A percentile compares a stretch with the other conserved stretches of the same genome.
These are phyloP conservation scores for Glandiceps talaboti DNA, from an alignment of 53 echinoderm and acorn worm genomes.

Conservation along the genomic window DNA sequence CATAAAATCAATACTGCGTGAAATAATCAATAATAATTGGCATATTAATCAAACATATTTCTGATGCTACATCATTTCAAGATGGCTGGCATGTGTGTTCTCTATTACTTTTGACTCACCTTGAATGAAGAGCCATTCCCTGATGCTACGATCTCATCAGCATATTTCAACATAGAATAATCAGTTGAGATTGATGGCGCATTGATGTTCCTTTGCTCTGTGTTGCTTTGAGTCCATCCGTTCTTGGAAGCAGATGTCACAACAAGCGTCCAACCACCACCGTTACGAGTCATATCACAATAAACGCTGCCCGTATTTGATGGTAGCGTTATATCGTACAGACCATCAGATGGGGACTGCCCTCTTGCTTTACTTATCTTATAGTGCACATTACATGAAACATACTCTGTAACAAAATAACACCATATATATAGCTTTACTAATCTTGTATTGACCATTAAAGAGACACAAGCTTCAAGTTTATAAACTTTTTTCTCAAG, in stretches of 20 bases:
- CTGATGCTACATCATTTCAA: no score
- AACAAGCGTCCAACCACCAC: slow-evolving; percentile 71
- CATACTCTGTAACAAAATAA: no score
- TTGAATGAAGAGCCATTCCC: slow-evolving; percentile 42
- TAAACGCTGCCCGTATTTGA: slow-evolving; percentile 17
- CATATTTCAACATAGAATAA: slow-evolving; percentile 57
- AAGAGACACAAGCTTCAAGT: no score
- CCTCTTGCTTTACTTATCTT: slow-evolving; percentile 33
- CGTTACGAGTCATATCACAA: slow-evolving; percentile 68
- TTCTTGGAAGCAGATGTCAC: slow-evolving; percentile 31
- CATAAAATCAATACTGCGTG: no score
- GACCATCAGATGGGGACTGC: slow-evolving; percentile 22
- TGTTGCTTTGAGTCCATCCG: slow-evolving; percentile 31
- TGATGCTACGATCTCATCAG: slow-evolving; percentile 32
- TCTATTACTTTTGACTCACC: no score
- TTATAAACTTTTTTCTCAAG: no score
- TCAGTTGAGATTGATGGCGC: slow-evolving; percentile 35
- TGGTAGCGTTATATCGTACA: slow-evolving; percentile 30
- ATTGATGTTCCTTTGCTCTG: slow-evolving; percentile 25
- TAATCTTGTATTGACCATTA: no score
- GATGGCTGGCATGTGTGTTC: no score
- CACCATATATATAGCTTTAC: no score
- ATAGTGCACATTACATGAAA: slow-evolving; percentile 58
- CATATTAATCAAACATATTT: no score
- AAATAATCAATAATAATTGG: no score